phyloP scores from a whole-genome alignment of 2,113 vertebrate genomes.

The Rhynchopsitta pachyrhyncha region DNA sequence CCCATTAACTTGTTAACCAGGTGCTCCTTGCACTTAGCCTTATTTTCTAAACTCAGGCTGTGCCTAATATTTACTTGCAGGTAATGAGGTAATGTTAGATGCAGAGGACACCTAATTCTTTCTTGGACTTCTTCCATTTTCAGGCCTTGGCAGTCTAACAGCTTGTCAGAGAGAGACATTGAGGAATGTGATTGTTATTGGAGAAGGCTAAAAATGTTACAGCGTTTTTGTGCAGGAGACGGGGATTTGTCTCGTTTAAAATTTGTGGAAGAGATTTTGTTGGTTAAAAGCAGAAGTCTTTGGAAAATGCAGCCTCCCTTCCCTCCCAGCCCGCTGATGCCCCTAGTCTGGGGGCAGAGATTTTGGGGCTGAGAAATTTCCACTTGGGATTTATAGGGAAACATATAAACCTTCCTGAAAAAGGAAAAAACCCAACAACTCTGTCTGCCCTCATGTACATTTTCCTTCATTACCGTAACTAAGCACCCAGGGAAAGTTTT shows the following conservation, averaged over 20 bases:
- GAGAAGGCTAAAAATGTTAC: neutral
- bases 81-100: constrained; percentile 7
- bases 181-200: constrained; percentile 20
- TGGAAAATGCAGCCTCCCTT: neutral
- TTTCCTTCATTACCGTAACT: neutral
- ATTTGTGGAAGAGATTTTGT: neutral
- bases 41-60: constrained; percentile 25
- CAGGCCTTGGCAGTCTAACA: constrained; percentile 8
- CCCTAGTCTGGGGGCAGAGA: neutral
- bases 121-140: constrained; percentile 20
- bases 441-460: neutral
- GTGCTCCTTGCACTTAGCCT: constrained; percentile 12
- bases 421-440: neutral
- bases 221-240: neutral
- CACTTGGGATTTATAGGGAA: neutral
- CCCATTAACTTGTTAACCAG: constrained; percentile 3
- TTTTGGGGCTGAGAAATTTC: neutral
- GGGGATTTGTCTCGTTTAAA: neutral
- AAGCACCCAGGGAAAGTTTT: neutral
- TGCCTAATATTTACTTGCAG: constrained; percentile 38
- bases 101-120: constrained; percentile 40
- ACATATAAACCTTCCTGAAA: neutral
- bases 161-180: constrained; percentile 1
- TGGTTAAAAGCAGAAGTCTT: neutral
- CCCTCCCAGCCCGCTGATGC: neutral